A percentile compares a stretch with the other conserved stretches of the same genome.
These are phyloP conservation scores for Helarctos malayanus DNA, from an alignment of 2,797 vertebrate genomes.

Conservation along the genomic window DNA sequence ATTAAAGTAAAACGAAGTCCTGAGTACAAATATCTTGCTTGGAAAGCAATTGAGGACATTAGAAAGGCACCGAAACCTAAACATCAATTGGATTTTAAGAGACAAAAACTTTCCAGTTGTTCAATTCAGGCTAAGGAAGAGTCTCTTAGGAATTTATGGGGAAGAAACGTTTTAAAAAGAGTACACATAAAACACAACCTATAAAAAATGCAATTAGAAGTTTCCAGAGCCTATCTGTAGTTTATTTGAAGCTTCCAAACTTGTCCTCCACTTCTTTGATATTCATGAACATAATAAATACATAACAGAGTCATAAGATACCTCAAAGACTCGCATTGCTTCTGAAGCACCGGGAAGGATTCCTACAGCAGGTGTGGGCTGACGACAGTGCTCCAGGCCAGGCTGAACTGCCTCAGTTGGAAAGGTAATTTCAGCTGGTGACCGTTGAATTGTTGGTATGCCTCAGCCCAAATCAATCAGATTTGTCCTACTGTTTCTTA, in stretches of 20 bases:
- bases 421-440: conserved; percentile 73
- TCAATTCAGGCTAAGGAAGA: conserved; percentile 39
- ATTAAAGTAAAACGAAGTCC: conserved; percentile 23
- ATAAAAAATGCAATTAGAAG: conserved; percentile 58
- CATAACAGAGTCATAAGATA: background rate
- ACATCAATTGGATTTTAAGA: conserved; percentile 69
- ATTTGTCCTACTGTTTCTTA: conserved; percentile 72
- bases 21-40: conserved; percentile 55
- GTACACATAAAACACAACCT: conserved; percentile 31
- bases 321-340: background rate
- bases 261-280: conserved; percentile 44
- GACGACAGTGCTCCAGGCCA: conserved; percentile 29
- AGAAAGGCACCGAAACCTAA: conserved; percentile 46
- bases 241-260: conserved; percentile 51
- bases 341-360: background rate
- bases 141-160: background rate
- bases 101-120: conserved; percentile 10
- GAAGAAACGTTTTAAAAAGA: conserved; percentile 2
- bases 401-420: conserved; percentile 45
- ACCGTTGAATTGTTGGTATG: conserved; percentile 69
- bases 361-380: background rate
- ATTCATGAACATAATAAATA: conserved; percentile 64
- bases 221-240: background rate
- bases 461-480: conserved; percentile 68
- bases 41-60: conserved; percentile 64